Evolutionary conservation across 2,797 vertebrate species (phyloP).

Genomic region (Tangara arthus): DNA sequence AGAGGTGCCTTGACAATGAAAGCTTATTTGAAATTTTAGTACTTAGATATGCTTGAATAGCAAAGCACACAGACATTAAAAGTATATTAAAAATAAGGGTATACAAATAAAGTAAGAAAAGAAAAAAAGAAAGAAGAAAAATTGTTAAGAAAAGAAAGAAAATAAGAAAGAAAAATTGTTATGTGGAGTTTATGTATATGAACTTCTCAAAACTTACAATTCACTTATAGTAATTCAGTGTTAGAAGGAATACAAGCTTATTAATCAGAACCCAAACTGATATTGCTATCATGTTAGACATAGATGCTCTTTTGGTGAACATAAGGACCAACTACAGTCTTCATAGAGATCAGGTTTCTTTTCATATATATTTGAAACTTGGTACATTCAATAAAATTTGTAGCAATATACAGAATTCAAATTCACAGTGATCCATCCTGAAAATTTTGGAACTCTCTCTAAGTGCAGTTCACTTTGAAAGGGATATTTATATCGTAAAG

Average conservation of each 20-base stretch:
- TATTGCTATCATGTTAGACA: background rate
- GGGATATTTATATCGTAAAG: conserved; percentile 47
- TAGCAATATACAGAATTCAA: background rate
- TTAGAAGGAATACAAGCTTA: background rate
- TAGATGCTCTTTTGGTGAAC: background rate
- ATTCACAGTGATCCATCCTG: background rate
- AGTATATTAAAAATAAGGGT: background rate
- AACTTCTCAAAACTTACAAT: background rate
- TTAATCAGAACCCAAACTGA: background rate
- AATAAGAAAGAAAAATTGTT: background rate
- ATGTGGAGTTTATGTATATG: fast-evolving
- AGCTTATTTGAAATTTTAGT: background rate
- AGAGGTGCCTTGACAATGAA: background rate
- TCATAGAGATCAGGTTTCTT: background rate
- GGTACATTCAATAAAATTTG: background rate
- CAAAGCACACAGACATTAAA: background rate
- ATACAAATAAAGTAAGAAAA: background rate
- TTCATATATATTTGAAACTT: background rate
- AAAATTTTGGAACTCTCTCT: background rate
- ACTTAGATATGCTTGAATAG: background rate
- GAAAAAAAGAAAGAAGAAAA: too few relatives aligned
- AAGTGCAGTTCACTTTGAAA: background rate
- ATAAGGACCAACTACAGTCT: background rate
- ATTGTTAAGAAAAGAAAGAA: background rate
- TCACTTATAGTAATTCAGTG: background rate